Base-by-base conservation (phyloP, 2,113 vertebrate species). In the Bettongia penicillata region DNA sequence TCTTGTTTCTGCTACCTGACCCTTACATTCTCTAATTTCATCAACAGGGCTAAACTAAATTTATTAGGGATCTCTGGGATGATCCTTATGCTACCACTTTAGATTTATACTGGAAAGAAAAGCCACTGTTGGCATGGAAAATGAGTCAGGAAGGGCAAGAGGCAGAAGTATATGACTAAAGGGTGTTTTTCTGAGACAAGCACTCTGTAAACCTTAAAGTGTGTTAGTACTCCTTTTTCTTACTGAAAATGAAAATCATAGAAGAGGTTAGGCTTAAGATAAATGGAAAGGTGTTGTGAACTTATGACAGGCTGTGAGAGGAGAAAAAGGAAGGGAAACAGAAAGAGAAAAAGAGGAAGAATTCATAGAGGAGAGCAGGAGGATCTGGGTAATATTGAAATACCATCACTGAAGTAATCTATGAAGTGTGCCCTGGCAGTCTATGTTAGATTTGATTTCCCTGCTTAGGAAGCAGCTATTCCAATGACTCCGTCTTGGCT, bases 401-500 rank as follows among this genome's bases (percentile, higher is more conserved):
- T 37, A 19, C 89, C 11, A 51, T 61, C 49, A 4, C 16, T 77
- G 57, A 92, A 94, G 52, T 9, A 51, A 10, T 28, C 51, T 28
- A 14, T 3, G 57, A 93, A 93, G 90, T 95, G 22, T 19, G 77
- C 47, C 90, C 23, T 57, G 6, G 26, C 7, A 4, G 77, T 48
- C 23, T 3, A 11, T 91, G 28, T 91, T 91, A 57, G 53, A 49
- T 94, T 91, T 93, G 43, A 77, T 61, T 37, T n/a, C 24, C 23
- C 61, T 53, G 92, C 92, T n/a, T 37, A 95, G 92, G 84, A 26
- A 43, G 77, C 8, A 48, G 55, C 48, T 10, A 24, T 68, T 77
- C 49, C 0, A 4, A 95, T 31, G 95, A 91, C 89, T 91, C 47
- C 25, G 91, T 91, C 94, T 68, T 94, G 90, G 93, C 94, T 91